Evolutionary conservation across 2,113 vertebrate genomes (phyloP).

Genomic region (Sporophila hypoxantha): DNA sequence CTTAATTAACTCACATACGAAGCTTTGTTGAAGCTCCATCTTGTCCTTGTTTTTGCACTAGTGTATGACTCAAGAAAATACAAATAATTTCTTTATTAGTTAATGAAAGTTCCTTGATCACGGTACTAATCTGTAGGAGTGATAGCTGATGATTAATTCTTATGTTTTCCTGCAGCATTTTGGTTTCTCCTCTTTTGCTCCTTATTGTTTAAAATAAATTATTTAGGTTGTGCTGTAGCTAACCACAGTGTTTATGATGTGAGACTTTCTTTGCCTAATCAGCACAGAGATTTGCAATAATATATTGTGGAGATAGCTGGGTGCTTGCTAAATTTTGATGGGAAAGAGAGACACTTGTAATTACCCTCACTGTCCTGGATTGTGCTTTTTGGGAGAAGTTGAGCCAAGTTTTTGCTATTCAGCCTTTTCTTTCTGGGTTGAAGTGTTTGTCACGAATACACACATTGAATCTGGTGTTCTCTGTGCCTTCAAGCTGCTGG

Average conservation of each 20-base stretch:
- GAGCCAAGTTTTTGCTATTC: neutral
- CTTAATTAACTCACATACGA: constrained; percentile 27
- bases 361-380: neutral
- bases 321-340: neutral
- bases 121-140: neutral
- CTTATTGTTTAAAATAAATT: neutral
- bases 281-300: neutral
- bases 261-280: neutral
- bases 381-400: neutral
- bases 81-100: neutral
- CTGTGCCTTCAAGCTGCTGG: neutral
- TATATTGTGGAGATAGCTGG: neutral
- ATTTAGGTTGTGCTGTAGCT: neutral
- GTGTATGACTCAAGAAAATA: neutral
- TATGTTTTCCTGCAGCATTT: neutral
- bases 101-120: neutral
- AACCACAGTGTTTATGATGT: neutral
- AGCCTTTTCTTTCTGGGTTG: neutral
- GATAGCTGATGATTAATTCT: neutral
- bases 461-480: neutral
- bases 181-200: neutral
- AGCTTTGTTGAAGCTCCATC: neutral
- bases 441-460: neutral
- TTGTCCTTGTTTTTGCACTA: neutral
- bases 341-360: neutral